These are phyloP conservation scores for Synodontis membranacea DNA, from an alignment of 2,113 vertebrate species.

Conservation along the genomic window DNA sequence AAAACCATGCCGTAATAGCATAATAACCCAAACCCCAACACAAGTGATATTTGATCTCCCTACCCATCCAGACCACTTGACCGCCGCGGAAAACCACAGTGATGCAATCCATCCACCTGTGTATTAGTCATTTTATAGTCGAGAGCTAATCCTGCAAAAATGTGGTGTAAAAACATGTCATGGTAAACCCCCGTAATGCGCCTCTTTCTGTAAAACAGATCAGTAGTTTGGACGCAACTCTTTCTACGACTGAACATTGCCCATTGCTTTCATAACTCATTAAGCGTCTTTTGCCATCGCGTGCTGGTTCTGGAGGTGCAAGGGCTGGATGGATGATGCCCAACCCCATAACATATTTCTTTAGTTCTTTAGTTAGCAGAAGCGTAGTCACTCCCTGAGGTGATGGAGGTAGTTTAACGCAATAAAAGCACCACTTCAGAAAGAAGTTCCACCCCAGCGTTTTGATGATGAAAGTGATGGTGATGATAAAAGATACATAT, in stretches of 20 bases:
- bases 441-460: neutral
- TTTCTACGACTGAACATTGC: neutral
- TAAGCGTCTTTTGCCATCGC: constrained; percentile 18
- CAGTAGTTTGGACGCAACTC: neutral
- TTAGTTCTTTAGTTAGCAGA: neutral
- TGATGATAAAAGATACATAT: constrained; percentile 5
- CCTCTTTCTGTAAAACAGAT: constrained; percentile 31
- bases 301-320: neutral
- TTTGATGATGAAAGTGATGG: neutral
- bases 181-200: neutral
- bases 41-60: constrained; percentile 8
- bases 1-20: neutral
- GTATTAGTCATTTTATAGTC: constrained; percentile 20
- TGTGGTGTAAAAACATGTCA: constrained; percentile 38
- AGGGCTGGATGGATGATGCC: constrained; percentile 35
- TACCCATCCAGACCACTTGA: neutral
- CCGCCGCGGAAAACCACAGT: neutral
- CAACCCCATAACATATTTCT: neutral
- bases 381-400: neutral
- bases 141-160: constrained; percentile 33
- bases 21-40: neutral
- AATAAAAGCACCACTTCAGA: neutral
- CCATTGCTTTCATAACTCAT: constrained; percentile 31
- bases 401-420: neutral
- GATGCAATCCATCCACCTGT: constrained; percentile 43